Evolutionary conservation across 2,888 invertebrate genomes (phyloP).

Genomic region (Serripes groenlandicus): DNA sequence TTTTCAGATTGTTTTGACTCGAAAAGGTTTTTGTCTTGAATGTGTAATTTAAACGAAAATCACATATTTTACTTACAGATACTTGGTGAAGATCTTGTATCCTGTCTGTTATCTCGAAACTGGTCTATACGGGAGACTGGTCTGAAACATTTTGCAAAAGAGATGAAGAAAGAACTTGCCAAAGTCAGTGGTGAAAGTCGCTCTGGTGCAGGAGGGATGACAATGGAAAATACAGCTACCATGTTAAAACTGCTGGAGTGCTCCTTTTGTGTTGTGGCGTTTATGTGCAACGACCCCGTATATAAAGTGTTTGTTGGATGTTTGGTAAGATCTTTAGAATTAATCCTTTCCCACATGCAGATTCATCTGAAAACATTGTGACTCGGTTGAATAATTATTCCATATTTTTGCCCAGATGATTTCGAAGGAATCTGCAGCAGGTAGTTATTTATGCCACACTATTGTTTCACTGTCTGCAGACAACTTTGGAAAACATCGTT

Average conservation of each 20-base stretch:
- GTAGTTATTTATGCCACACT: no score
- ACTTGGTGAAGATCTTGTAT: slow-evolving; percentile 86
- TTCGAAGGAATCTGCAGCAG: no score
- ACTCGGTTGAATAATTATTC: no score
- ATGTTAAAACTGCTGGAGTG: slow-evolving; percentile 82
- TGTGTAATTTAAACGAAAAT: no score
- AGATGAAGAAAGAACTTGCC: slow-evolving; percentile 79
- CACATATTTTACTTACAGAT: slow-evolving; percentile 78
- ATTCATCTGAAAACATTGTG: no score
- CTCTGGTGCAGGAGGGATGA: slow-evolving; percentile 64
- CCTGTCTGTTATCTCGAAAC: slow-evolving; percentile 86
- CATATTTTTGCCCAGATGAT: no score
- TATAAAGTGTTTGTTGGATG: slow-evolving; percentile 87
- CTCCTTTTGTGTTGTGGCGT: slow-evolving; percentile 85
- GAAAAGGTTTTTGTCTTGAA: no score
- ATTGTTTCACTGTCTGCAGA: no score
- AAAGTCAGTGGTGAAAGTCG: slow-evolving; percentile 81
- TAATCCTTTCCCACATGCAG: background rate
- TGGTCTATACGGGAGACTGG: slow-evolving; percentile 86
- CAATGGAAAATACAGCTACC: slow-evolving; percentile 74
- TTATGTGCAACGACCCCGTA: slow-evolving; percentile 86
- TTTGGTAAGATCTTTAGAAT: slow-evolving; percentile 82
- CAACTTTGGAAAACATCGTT: no score
- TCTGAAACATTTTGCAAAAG: slow-evolving; percentile 83
- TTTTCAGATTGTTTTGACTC: no score